Evolutionary conservation across 1,140 invertebrate species (phyloP), one percentile per base, ranked within the genome.

Genomic region (Drosophila neocordata): DNA sequence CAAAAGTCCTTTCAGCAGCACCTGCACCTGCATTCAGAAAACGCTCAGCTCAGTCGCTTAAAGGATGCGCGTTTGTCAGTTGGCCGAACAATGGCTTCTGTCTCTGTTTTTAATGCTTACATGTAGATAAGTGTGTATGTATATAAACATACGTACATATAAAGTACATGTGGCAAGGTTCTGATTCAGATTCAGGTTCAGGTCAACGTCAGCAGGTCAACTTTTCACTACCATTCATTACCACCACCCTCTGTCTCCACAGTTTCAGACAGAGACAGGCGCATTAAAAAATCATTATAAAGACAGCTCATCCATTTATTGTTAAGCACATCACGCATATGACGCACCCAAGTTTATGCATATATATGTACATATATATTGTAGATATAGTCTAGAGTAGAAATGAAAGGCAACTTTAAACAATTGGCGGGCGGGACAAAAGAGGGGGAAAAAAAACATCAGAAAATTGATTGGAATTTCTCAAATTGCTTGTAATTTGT

Each of bases 401-500:
- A 20, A 57, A 57, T 6, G 35, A 63, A 57, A 24, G 12, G 61
- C 22, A 44, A 41, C n/a, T 41, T 65, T 55, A 44, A 48, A 48
- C 15, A 12, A 35, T 31, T 6, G 27, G 7, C 27, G 5, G 7
- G 5, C 4, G 27, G 27, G 27, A 12, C 34, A 35, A 35, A 35
- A 24, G 22, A 24, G 2, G 4, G 4, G 18, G 18, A 44, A 48
- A 48, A 48, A 48, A 5, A n/a, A 20, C 15, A 67, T 2, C 5
- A 48, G 41, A 72, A 62, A 84, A 84, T 71, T 84, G 63, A 84
- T 85, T 84, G 69, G 66, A 61, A 57, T 35, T 63, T 35, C n/a
- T 34, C 27, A 80, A 81, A 87, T 85, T 81, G 69, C 64, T 75
- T 55, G 64, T 65, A 81, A 84, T 87, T 84, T 81, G 73, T 81